These are phyloP conservation scores for Colistium nudipinnis DNA, from an alignment of 2,113 vertebrate species.

Conservation along the genomic window DNA sequence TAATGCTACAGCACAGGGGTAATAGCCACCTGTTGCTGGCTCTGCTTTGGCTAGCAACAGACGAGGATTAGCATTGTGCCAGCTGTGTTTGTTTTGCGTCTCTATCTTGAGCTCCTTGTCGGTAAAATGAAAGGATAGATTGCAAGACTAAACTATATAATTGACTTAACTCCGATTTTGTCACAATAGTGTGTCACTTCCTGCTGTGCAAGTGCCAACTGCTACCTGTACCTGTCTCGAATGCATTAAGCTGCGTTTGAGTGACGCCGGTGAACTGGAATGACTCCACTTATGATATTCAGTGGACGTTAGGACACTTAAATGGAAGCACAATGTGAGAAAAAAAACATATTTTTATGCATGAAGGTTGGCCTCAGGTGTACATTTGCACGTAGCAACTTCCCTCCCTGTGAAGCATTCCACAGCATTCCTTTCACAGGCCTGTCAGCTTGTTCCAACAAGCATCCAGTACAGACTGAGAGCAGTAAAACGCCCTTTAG, in stretches of 20 bases:
- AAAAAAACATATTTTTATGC: background rate
- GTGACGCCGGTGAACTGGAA: too few relatives aligned
- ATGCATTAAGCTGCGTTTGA: background rate
- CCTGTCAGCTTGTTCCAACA: slow-evolving; percentile 63
- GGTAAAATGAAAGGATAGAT: too few relatives aligned
- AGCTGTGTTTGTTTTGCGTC: slow-evolving; percentile 2
- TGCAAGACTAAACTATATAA: too few relatives aligned
- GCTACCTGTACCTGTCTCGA: slow-evolving; percentile 16
- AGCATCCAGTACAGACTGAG: slow-evolving; percentile 16
- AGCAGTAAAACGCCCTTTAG: slow-evolving; percentile 35
- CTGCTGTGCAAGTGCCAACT: background rate
- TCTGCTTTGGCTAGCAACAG: slow-evolving; percentile 10
- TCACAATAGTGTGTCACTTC: too few relatives aligned
- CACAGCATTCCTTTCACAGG: slow-evolving; percentile 60
- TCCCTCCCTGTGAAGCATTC: slow-evolving; percentile 15
- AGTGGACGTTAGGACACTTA: background rate
- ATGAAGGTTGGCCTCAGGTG: slow-evolving; percentile 10
- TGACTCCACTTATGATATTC: background rate
- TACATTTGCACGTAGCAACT: background rate
- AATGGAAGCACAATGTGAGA: background rate
- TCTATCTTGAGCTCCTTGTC: slow-evolving; percentile 35
- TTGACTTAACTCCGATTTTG: too few relatives aligned
- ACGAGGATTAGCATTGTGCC: slow-evolving; percentile 44
- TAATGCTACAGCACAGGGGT: slow-evolving; percentile 37
- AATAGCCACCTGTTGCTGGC: slow-evolving; percentile 70